Conservation (phyloP, 2,888 invertebrate species). For the Xanthia togata region DNA sequence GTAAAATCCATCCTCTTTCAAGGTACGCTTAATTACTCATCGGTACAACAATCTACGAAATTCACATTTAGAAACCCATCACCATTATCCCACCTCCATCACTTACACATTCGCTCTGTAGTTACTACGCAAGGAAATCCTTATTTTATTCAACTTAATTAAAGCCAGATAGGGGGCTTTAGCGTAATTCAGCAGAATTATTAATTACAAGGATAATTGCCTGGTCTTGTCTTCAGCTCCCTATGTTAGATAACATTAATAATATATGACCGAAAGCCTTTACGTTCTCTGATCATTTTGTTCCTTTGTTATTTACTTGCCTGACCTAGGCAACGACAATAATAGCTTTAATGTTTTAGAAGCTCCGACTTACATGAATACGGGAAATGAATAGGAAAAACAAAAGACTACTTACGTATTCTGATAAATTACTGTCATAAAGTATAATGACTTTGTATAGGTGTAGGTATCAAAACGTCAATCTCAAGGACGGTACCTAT, state of each 20-base stretch:
- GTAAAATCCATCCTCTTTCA: background rate
- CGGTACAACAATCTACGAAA: background rate
- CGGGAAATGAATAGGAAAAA: conserved; percentile 21
- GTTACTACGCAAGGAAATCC: conserved; percentile 45
- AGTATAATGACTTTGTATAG: background rate
- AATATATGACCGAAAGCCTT: conserved; percentile 65
- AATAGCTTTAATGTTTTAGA: conserved; percentile 28
- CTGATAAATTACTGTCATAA: conserved; percentile 26
- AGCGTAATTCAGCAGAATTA: conserved; percentile 70
- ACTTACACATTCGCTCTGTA: conserved; percentile 22
- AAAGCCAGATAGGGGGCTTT: conserved; percentile 58
- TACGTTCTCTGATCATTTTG: conserved; percentile 64
- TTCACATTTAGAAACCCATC: conserved; percentile 23
- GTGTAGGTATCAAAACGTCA: conserved; percentile 1
- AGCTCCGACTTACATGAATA: background rate
- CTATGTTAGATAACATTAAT: conserved; percentile 68
- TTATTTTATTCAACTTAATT: conserved; percentile 68
- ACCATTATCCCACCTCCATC: conserved; percentile 30
- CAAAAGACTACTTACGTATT: conserved; percentile 33
- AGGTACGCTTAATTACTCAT: conserved; percentile 6
- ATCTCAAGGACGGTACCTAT: conserved; percentile 14
- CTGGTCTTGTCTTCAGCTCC: conserved; percentile 66
- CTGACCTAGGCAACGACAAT: conserved; percentile 36
- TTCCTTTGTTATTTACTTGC: conserved; percentile 49
- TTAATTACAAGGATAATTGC: conserved; percentile 72